Evolutionary conservation across 2,113 vertebrate species (phyloP), one percentile per base, ranked within the genome.

Genomic region (Macrotus californicus): DNA sequence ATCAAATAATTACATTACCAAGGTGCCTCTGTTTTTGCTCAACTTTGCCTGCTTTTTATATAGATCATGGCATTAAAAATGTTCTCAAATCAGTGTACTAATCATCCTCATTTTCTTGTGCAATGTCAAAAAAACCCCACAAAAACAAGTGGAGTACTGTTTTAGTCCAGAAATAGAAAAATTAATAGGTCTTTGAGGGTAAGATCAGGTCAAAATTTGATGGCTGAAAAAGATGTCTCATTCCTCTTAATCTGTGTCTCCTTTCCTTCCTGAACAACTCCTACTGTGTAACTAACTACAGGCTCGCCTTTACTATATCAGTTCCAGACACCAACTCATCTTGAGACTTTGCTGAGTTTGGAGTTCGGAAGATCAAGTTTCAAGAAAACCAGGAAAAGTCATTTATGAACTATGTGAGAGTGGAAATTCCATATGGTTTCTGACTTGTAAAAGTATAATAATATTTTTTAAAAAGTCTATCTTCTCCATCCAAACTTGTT

Each of bases 401-500:
- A 83, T 96, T 91, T 91, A 81, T 5, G 14, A 88, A 46, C 31
- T 91, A 41, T 24, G 67, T 66, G 29, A 81, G 61, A 80, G 48
- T 91, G 14, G 92, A 96, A 93, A 91, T 94, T 95, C 95, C 95
- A 95, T 96, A 97, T 95, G 96, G 92, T 96, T 97, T 97, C 87
- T 95, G 90, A 96, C 72, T 96, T 92, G 43, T 36, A 79, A 96
- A 96, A 88, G 79, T 91, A 96, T 96, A 95, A 96, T 79, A 91
- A 93, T 76, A 67, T 77, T 86, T 96, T 81, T 88, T 5, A 14
- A 43, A 90, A 94, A 73, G 18, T 56, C 67, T 56, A 22, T 85
- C 89, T 94, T 92, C 85, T 75, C 61, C 29, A 82, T 52, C 83
- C 64, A 91, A 88, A 85, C 76, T 88, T 93, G 48, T 93, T 96